Percentiles rank a stretch among this genome's conserved stretches.
These are phyloP conservation scores for Chrysolophus pictus DNA, from an alignment of 2,797 vertebrate genomes.

Conservation along the genomic window DNA sequence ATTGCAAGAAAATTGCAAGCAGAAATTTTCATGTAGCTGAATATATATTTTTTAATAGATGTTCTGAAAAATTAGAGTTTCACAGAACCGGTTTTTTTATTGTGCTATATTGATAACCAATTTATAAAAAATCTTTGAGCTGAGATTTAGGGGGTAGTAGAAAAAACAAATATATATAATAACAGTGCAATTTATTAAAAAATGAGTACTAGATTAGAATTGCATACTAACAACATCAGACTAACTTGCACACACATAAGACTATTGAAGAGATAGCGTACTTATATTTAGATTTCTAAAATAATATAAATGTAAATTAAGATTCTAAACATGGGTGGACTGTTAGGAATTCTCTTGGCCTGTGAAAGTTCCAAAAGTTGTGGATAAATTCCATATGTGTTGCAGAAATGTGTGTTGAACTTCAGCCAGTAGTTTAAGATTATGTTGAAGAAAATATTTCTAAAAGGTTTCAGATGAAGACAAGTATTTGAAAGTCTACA, in stretches of 20 bases:
- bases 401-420: constrained; percentile 62
- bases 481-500: constrained; percentile 50
- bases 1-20: background rate
- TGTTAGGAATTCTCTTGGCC: constrained; percentile 55
- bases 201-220: background rate
- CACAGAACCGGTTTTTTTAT: background rate
- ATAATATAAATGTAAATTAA: constrained; percentile 13
- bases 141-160: background rate
- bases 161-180: background rate
- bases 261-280: background rate
- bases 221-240: background rate
- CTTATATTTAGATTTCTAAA: constrained; percentile 9
- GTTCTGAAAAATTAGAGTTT: background rate
- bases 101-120: background rate
- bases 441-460: constrained; percentile 56
- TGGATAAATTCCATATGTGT: constrained; percentile 71
- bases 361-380: constrained; percentile 35
- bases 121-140: background rate
- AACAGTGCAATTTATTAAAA: background rate
- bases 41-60: background rate
- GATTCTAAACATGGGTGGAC: constrained; percentile 33
- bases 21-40: background rate
- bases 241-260: background rate
- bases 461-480: constrained; percentile 67
- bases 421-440: constrained; percentile 64